Base-by-base conservation (phyloP, 2,113 vertebrate genomes). In the Amphilophus citrinellus region DNA sequence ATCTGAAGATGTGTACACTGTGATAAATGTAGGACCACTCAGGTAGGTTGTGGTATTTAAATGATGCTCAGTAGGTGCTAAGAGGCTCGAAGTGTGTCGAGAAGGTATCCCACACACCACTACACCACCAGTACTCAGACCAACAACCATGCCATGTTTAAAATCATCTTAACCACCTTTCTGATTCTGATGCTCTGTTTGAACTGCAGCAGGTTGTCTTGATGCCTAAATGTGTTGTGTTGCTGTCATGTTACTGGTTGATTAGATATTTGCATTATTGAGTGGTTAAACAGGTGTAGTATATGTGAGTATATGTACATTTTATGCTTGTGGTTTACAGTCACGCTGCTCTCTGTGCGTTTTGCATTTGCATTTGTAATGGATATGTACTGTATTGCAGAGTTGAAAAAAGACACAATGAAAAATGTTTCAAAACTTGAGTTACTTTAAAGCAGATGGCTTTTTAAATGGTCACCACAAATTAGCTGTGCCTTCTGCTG, bases 401-500 rank as follows among this genome's bases (percentile, higher is more conserved):
- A 27, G 57, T 14, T 17, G 32, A 65, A 61, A 79, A 22, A 5
- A 62, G 17, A 78, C 24, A 24, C 24, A 35, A 58, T 76, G 11
- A 60, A 56, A 56, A 56, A n/a, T 76, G 60, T 57, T 71, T 77
- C 59, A 53, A 79, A 50, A 42, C 22, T 4, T 14, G 3, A 76
- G 71, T 73, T 24, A 59, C 42, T 71, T 85, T 63, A 57, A 76
- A 79, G 42, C 76, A 14, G 15, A 44, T 66, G 44, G 42, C 58
- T 76, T 59, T 56, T 90, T 39, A 83, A 39, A 85, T 58, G 71
- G 65, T 82, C n/a, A 18, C 20, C 62, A 73, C 35, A 61, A 79
- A 79, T 90, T 30, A 37, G 53, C 84, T 61, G 18, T 58, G 61
- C 22, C 57, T 73, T 79, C 66, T 63, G 37, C 42, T 35, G 14